Conservation (phyloP, 2,797 vertebrate genomes). For the Epinephelus malabaricus region DNA sequence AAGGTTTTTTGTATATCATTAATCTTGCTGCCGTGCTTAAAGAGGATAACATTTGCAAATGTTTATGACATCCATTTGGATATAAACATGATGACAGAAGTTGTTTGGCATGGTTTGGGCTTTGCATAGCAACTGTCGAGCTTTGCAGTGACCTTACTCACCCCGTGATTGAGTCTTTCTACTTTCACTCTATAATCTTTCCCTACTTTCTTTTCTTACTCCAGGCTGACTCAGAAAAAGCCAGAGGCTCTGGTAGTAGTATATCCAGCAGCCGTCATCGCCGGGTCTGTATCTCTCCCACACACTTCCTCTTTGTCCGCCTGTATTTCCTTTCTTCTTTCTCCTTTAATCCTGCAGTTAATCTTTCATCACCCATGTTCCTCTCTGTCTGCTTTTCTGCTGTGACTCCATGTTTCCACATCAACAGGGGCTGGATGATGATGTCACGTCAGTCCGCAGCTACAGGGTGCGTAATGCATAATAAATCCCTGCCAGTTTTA, state of each 20-base stretch:
- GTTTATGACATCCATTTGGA: slow-evolving; percentile 42
- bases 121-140: slow-evolving; percentile 53
- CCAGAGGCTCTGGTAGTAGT: slow-evolving; percentile 88
- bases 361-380: slow-evolving; percentile 61
- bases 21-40: slow-evolving; percentile 21
- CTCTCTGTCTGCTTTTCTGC: slow-evolving; percentile 65
- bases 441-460: slow-evolving; percentile 84
- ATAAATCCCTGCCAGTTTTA: slow-evolving; percentile 62
- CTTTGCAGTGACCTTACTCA: slow-evolving; percentile 34
- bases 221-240: slow-evolving; percentile 96
- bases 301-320: slow-evolving; percentile 62
- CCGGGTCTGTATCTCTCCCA: slow-evolving; percentile 91
- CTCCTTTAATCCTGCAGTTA: slow-evolving; percentile 53
- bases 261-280: slow-evolving; percentile 87
- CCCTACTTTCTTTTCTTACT: slow-evolving; percentile 80
- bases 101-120: slow-evolving; percentile 60
- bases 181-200: slow-evolving; percentile 47
- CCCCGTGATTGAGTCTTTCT: slow-evolving; percentile 34
- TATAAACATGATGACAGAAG: slow-evolving; percentile 42
- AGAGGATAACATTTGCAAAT: slow-evolving; percentile 38
- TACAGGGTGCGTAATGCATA: slow-evolving; percentile 88
- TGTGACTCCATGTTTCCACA: slow-evolving; percentile 71
- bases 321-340: slow-evolving; percentile 61
- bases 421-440: slow-evolving; percentile 85
- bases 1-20: slow-evolving; percentile 43